Evolutionary conservation across 2,888 invertebrate species (phyloP).

Genomic region (Cataglyphis altisquamis): DNA sequence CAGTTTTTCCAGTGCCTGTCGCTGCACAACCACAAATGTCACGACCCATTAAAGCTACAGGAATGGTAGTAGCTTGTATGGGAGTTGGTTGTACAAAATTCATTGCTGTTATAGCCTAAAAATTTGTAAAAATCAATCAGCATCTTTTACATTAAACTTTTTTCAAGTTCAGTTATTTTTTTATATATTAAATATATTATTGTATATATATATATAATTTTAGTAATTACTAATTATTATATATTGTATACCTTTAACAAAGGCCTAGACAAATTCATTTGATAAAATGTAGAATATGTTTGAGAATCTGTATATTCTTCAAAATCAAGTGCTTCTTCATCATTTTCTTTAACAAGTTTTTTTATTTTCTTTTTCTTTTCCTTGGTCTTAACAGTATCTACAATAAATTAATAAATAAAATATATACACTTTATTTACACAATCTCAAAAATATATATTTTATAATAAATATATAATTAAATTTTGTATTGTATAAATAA

Average conservation of each 20-base stretch:
- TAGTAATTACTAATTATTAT: slow-evolving; percentile 73
- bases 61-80: slow-evolving; percentile 98
- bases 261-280: slow-evolving; percentile 98
- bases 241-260: slow-evolving; percentile 90
- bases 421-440: slow-evolving; percentile 14
- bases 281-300: slow-evolving; percentile 92
- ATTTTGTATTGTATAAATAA: not conserved
- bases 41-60: slow-evolving; percentile 95
- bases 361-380: slow-evolving; percentile 83
- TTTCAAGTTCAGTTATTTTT: not conserved
- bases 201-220: not conserved
- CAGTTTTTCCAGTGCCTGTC: slow-evolving; percentile 99
- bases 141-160: slow-evolving; percentile 9
- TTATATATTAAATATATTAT: slow-evolving; percentile 4
- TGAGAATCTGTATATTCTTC: slow-evolving; percentile 91
- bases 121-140: slow-evolving; percentile 26
- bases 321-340: slow-evolving; percentile 86
- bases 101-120: slow-evolving; percentile 93
- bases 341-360: slow-evolving; percentile 86
- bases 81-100: slow-evolving; percentile 98
- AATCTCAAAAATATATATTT: not conserved
- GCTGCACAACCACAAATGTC: slow-evolving; percentile 99
- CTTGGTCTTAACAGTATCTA: slow-evolving; percentile 83
- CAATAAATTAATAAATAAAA: slow-evolving; percentile 45
- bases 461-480: not conserved